These are phyloP conservation scores for Entelurus aequoreus DNA, from an alignment of 2,113 vertebrate species.

Conservation along the genomic window DNA sequence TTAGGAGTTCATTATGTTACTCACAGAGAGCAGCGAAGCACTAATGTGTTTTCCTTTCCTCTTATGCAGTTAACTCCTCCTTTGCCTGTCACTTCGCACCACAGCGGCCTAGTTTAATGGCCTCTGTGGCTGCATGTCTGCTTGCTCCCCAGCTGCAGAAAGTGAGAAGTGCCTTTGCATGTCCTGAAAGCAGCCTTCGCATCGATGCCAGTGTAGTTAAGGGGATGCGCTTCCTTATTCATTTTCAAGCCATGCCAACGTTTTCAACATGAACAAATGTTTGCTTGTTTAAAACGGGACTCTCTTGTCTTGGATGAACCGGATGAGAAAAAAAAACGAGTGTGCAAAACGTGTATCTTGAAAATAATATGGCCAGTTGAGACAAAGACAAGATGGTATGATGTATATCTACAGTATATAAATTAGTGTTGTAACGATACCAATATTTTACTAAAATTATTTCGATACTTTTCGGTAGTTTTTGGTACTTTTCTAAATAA, in stretches of 20 bases:
- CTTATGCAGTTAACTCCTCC: conserved; percentile 65
- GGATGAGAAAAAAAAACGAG: too few relatives aligned
- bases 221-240: conserved; percentile 2
- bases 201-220: conserved; percentile 20
- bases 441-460: too few relatives aligned
- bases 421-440: not conserved
- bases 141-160: conserved; percentile 22
- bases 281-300: not conserved
- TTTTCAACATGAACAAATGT: conserved; percentile 7
- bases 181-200: conserved; percentile 24
- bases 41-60: conserved; percentile 69
- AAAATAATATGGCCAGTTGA: not conserved
- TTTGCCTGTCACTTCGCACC: conserved; percentile 24
- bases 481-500: too few relatives aligned
- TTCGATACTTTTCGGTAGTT: too few relatives aligned
- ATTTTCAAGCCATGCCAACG: conserved; percentile 8
- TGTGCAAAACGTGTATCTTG: not conserved
- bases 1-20: conserved; percentile 73
- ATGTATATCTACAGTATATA: not conserved
- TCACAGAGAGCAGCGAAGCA: conserved; percentile 53
- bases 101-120: conserved; percentile 25
- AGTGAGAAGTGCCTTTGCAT: conserved; percentile 42
- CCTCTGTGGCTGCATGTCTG: conserved; percentile 26
- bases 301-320: not conserved
- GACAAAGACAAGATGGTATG: not conserved